phyloP scores from a whole-genome alignment of 2,888 invertebrate genomes.

The Oscheius sp. region DNA sequence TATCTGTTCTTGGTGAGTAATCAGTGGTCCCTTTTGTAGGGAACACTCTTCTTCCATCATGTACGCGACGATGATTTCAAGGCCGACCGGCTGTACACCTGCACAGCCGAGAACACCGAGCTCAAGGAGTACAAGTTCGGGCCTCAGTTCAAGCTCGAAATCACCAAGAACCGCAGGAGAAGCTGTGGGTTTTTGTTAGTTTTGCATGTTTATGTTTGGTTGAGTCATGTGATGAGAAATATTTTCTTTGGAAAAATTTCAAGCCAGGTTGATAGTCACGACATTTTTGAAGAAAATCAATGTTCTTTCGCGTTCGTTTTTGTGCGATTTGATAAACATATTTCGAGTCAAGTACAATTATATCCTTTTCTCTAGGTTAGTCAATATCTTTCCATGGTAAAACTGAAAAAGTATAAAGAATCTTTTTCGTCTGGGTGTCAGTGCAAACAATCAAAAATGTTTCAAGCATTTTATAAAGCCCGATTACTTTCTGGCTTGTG shows the following conservation, averaged over 20 bases:
- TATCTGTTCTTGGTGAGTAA: conserved; percentile 31
- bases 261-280: too few relatives aligned
- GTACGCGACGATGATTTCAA: conserved; percentile 72
- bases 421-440: too few relatives aligned
- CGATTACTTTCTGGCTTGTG: too few relatives aligned
- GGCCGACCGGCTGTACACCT: conserved; percentile 71
- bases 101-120: conserved; percentile 73
- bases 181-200: conserved; percentile 48
- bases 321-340: too few relatives aligned
- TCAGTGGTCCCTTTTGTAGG: conserved; percentile 54
- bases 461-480: too few relatives aligned
- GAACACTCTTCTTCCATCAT: conserved; percentile 73
- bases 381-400: too few relatives aligned
- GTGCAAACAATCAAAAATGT: too few relatives aligned
- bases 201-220: not conserved
- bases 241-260: not conserved
- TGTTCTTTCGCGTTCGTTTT: too few relatives aligned
- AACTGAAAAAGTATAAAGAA: too few relatives aligned
- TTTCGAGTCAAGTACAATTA: too few relatives aligned
- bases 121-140: conserved; percentile 74
- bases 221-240: not conserved
- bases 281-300: too few relatives aligned
- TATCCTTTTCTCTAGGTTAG: too few relatives aligned
- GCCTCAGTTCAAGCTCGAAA: conserved; percentile 66
- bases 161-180: conserved; percentile 58